A percentile compares a stretch with the other conserved stretches of the same genome.
Evolutionary conservation across 1,140 invertebrate species (phyloP).

Genomic region (Frieseomelitta varia): DNA sequence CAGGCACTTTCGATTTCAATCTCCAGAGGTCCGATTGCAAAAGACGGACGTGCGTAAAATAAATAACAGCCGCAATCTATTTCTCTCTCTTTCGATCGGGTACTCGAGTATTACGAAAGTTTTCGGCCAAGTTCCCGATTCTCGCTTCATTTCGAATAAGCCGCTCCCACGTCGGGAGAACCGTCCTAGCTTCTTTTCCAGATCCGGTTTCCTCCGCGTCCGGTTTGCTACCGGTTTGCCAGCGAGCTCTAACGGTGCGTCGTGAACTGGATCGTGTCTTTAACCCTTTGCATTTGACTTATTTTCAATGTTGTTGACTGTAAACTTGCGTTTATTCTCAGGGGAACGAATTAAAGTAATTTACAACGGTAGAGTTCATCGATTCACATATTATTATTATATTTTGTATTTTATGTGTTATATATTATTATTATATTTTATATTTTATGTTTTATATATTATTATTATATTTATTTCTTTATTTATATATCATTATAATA

Average conservation of each 20-base stretch:
- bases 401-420: too few relatives aligned
- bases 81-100: neutral
- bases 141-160: neutral
- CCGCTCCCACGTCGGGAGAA: neutral
- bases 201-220: neutral
- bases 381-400: too few relatives aligned
- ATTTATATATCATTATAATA: too few relatives aligned
- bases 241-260: neutral
- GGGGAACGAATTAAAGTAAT: too few relatives aligned
- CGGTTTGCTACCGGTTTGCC: neutral
- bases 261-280: neutral
- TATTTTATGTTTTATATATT: too few relatives aligned
- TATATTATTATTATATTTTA: too few relatives aligned
- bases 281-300: too few relatives aligned
- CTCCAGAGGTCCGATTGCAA: constrained; percentile 4
- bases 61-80: constrained; percentile 39
- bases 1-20: constrained; percentile 13
- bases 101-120: constrained; percentile 41
- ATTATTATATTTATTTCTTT: too few relatives aligned
- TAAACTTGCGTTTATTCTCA: too few relatives aligned
- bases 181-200: neutral
- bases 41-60: constrained; percentile 32
- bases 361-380: too few relatives aligned
- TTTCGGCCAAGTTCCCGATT: neutral
- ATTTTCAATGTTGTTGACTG: too few relatives aligned